Percentiles rank a stretch among this genome's conserved stretches.
Conservation (phyloP, 2,888 invertebrate genomes). For the Thumatha senex region DNA sequence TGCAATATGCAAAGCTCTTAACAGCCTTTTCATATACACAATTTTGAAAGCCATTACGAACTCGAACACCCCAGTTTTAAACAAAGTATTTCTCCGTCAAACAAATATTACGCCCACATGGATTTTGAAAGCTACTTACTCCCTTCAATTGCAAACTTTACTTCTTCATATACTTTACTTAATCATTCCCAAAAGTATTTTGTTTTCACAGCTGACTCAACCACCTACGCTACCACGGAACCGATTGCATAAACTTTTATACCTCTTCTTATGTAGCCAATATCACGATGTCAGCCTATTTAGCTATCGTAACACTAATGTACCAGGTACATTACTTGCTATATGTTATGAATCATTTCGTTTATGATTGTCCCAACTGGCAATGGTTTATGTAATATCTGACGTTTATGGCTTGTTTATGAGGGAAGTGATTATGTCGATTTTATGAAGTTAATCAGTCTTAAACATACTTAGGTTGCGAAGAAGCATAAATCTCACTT, state of each 20-base stretch:
- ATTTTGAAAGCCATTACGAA: too few species aligned
- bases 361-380: conserved; percentile 34
- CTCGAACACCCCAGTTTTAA: too few species aligned
- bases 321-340: conserved; percentile 29
- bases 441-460: conserved; percentile 4
- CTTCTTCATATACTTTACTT: too few species aligned
- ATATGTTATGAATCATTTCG: conserved; percentile 29
- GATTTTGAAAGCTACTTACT: too few species aligned
- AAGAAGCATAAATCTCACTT: background rate
- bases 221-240: background rate
- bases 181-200: too few species aligned
- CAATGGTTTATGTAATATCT: conserved; percentile 28
- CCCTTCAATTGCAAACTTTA: too few species aligned
- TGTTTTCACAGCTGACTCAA: too few species aligned
- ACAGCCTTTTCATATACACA: too few species aligned
- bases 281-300: conserved; percentile 27
- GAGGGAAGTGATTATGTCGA: conserved; percentile 18
- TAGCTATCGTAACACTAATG: too few species aligned
- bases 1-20: too few species aligned
- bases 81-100: too few species aligned
- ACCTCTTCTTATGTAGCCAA: conserved; percentile 29
- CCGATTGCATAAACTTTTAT: conserved; percentile 26
- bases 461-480: background rate
- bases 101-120: too few species aligned
- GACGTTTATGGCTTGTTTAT: conserved; percentile 33